Evolutionary conservation across 2,888 invertebrate genomes (phyloP), one percentile per base, ranked within the genome.

Genomic region (Phengaris arion): DNA sequence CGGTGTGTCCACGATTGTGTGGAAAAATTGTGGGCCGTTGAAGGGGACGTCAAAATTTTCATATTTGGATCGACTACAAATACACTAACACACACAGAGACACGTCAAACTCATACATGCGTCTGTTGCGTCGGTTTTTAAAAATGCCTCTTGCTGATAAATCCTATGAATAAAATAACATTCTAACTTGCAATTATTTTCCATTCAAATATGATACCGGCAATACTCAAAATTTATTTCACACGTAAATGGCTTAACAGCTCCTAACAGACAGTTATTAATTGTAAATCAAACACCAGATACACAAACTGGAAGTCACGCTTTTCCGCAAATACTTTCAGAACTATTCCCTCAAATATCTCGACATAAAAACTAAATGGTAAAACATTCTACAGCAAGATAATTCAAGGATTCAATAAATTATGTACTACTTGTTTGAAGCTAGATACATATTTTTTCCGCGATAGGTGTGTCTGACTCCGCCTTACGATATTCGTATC

Each of bases 401-500:
- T 75, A 75, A 75, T 75, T 75, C 75, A 55, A 75, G 64, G 74
- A 51, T 55, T 48, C 68, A 75, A 75, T 55, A 75, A 75, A 35
- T 70, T 75, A 75, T 57, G 57, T 57, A 70, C 45, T 12, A 69
- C 48, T 57, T 48, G 22, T 69, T 51, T 57, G 22, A 52, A 74
- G 74, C 74, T 77, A 76, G 74, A 69, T 77, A 75, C 64, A 76
- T 76, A 70, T 69, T 52, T 70, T 76, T 77, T 75, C 52, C 68
- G 57, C 51, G 13, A 78, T 74, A 81, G 81, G 82, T 80, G 83
- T 82, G 81, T 68, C 64, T 74, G 75, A 76, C 82, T 78, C 81
- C 81, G 77, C 82, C 83, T 80, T 78, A 74, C 76, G 85, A 35
- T 85, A 90, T 91, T 87, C 90, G 83, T 80, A 76, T 82, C 80